phyloP scores from a whole-genome alignment of 1,140 invertebrate species.

The Drosophila kohkoa region DNA sequence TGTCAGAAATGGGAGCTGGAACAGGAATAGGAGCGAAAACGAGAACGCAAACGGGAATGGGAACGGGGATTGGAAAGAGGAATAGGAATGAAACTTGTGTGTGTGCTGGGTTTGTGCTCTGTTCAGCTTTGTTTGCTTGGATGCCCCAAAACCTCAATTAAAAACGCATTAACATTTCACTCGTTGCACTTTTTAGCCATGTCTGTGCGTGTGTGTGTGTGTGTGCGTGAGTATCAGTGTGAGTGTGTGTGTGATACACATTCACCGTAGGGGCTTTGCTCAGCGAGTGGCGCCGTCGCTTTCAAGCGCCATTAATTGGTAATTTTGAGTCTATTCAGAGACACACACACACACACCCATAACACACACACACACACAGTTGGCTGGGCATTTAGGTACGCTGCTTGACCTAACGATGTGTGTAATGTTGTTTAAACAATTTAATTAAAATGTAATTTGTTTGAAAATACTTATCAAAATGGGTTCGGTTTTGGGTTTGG shows the following conservation, averaged over 20 bases:
- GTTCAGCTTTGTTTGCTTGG: conserved; percentile 58
- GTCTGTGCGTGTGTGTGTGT: conserved; percentile 21
- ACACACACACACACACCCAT: conserved; percentile 25
- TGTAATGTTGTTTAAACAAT: conserved; percentile 85
- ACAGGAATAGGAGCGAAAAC: not conserved
- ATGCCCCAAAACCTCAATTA: conserved; percentile 82
- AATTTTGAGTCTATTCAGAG: conserved; percentile 61
- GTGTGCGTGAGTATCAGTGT: conserved; percentile 40
- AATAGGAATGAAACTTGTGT: conserved; percentile 27
- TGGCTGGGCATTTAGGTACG: conserved; percentile 74
- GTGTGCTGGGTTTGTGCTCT: conserved; percentile 2
- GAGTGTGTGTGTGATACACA: conserved; percentile 58
- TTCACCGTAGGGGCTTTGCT: conserved; percentile 70
- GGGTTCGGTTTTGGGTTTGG: conserved; percentile 57
- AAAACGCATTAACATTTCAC: conserved; percentile 84
- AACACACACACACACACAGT: conserved; percentile 45
- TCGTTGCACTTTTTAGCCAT: conserved; percentile 66
- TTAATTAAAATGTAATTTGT: conserved; percentile 85
- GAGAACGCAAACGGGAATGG: conserved; percentile 18
- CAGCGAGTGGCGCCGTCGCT: conserved; percentile 73
- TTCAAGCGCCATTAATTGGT: conserved; percentile 76
- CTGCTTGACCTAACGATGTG: conserved; percentile 83
- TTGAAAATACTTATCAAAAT: conserved; percentile 82
- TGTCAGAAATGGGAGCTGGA: not conserved
- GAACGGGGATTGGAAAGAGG: conserved; percentile 1